Base-by-base conservation (phyloP, 2,888 invertebrate genomes). In the Caenorhabditis doughertyi region DNA sequence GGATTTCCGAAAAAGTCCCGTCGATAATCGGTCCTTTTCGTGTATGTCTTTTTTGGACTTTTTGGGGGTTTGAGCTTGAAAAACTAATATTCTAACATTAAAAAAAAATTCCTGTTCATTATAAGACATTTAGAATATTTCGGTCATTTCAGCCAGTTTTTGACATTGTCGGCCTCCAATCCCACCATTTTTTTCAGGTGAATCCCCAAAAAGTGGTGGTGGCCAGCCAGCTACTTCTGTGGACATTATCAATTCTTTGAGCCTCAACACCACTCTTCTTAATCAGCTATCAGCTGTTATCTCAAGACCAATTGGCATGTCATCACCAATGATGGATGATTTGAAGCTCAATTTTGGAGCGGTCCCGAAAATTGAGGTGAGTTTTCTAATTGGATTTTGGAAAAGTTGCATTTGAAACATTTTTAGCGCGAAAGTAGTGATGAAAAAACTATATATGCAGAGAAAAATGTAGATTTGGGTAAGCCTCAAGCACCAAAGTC, bases 1-100 rank as follows among this genome's bases (percentile, higher is more conserved):
- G 71, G 84, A 84, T 74, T 79, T 74, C 23, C 74, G 86, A n/a
- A 86, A 86, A 76, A 83, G 77, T 76, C 86, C 84, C 18, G 83
- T 56, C 79, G 79, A 81, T 51, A 70, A 64, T 56, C 79, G 79
- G 55, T 79, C 79, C 55, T 71, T 68, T 60, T 49, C 79, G 62
- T 83, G 79, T 80, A 80, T 60, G 79, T 72, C 29, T 47, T 60
- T 67, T 39, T 39, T 68, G n/a, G n/a, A 62, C 67, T 72, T 35
- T 47, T 18, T 42, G 53, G n/a, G n/a, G 25, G 25, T 64, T 9
- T 42, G 47, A 58, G 21, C 39, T n/a, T n/a, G n/a, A n/a, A n/a
- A n/a, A 27, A 5, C 11, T 47, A 44, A 11, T 47, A n/a, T 18
- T 47, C 18, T 47, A 47, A 47, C 44, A 13, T 56, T 4, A 13